Conservation (phyloP, 2,113 vertebrate species). For the Psilopogon haemacephalus region DNA sequence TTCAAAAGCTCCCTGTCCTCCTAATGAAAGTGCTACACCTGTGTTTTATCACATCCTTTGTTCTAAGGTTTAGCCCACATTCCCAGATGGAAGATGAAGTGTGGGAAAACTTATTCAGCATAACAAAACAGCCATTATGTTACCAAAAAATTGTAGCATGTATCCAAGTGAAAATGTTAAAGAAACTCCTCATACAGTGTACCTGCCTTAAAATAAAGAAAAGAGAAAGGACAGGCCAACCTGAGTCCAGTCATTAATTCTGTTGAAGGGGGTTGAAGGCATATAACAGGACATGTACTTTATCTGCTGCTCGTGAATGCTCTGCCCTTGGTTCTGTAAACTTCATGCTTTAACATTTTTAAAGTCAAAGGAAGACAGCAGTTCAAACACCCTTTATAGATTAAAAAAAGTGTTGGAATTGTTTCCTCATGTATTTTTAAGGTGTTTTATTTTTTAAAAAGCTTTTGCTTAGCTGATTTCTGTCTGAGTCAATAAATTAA, state of each 20-base stretch:
- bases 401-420: background rate
- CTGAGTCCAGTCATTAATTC: background rate
- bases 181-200: background rate
- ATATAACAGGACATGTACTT: background rate
- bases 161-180: background rate
- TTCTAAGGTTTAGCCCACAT: background rate
- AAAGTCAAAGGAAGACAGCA: background rate
- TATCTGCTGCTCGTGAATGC: background rate
- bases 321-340: background rate
- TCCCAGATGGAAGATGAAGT: constrained; percentile 23
- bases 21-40: background rate
- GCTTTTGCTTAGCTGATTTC: background rate
- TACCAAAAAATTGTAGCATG: background rate
- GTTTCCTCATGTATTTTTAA: background rate
- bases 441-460: background rate
- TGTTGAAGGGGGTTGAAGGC: background rate
- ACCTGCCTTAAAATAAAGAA: background rate
- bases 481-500: background rate
- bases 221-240: background rate
- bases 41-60: constrained; percentile 29
- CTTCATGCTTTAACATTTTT: background rate
- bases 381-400: background rate
- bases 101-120: background rate
- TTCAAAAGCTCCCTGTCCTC: constrained; percentile 39
- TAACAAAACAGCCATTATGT: constrained; percentile 6